These are phyloP conservation scores for Ceryle rudis DNA, from an alignment of 2,797 vertebrate genomes.

Conservation along the genomic window DNA sequence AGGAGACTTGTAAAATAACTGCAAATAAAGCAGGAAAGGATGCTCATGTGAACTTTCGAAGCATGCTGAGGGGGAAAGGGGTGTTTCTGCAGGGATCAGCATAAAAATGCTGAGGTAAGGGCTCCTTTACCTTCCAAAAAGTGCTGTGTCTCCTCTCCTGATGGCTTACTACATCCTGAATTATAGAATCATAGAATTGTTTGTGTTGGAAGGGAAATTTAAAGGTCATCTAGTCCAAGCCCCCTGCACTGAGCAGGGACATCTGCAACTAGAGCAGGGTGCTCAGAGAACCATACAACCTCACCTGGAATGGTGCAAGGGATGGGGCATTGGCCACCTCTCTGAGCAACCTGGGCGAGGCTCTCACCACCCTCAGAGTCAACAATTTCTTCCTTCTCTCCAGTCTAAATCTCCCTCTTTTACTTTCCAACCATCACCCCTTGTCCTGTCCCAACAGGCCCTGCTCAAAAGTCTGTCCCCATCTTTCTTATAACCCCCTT, in stretches of 20 bases:
- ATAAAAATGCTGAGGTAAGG: background rate
- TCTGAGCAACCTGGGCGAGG: too few species aligned
- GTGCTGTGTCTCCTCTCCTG: background rate
- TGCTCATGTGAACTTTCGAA: background rate
- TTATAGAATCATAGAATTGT: too few species aligned
- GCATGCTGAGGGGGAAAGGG: background rate
- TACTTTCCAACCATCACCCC: background rate
- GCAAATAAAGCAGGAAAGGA: background rate
- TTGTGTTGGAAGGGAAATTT: too few species aligned
- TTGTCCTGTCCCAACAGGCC: background rate
- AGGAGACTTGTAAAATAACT: background rate
- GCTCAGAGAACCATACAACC: background rate
- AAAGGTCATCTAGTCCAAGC: background rate
- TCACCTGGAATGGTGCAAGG: background rate
- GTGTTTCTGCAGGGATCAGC: background rate
- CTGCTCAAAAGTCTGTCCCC: background rate
- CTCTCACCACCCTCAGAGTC: background rate
- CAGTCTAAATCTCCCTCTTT: background rate
- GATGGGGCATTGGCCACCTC: too few species aligned
- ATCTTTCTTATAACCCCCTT: background rate
- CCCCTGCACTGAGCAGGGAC: background rate
- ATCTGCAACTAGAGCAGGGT: background rate
- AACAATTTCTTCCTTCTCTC: too few species aligned
- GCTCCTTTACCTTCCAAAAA: background rate
- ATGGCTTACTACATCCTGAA: background rate